Evolutionary conservation across 23 tunicate genomes (phyloP).

Genomic region (Oikopleura albicans): DNA sequence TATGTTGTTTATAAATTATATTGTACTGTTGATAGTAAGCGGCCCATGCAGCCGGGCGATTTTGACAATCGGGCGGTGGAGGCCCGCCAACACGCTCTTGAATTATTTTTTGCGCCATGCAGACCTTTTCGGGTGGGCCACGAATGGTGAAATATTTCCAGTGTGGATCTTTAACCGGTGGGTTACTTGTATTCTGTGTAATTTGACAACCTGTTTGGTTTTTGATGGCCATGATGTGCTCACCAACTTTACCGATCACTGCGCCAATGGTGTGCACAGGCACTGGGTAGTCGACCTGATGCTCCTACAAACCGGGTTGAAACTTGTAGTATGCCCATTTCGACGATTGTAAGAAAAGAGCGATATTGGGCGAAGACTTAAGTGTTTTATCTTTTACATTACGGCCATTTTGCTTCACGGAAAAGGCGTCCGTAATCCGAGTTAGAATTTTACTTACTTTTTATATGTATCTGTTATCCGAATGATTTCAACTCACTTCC

Average conservation of each 20-base stretch:
- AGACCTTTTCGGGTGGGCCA: background rate
- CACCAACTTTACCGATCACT: background rate
- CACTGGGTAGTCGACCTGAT: background rate
- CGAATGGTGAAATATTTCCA: background rate
- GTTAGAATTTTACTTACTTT: no score
- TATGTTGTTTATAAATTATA: background rate
- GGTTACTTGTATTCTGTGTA: constrained; percentile 4
- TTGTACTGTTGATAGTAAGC: background rate
- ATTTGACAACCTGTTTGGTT: constrained; percentile 10
- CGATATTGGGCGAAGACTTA: no score
- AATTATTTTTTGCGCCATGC: background rate
- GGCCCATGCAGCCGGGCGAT: background rate
- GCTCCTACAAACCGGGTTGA: no score
- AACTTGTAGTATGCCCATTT: no score
- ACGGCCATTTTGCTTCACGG: no score
- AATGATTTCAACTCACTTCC: no score
- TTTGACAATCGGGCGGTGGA: background rate
- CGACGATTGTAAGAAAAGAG: no score
- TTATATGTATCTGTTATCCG: no score
- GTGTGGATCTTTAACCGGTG: background rate
- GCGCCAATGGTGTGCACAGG: background rate
- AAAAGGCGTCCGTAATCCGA: no score
- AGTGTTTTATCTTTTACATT: no score
- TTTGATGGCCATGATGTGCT: constrained; percentile 4
- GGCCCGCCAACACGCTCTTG: constrained; percentile 8